Base-by-base conservation (phyloP, 2,888 invertebrate genomes). In the Cephus runcator region DNA sequence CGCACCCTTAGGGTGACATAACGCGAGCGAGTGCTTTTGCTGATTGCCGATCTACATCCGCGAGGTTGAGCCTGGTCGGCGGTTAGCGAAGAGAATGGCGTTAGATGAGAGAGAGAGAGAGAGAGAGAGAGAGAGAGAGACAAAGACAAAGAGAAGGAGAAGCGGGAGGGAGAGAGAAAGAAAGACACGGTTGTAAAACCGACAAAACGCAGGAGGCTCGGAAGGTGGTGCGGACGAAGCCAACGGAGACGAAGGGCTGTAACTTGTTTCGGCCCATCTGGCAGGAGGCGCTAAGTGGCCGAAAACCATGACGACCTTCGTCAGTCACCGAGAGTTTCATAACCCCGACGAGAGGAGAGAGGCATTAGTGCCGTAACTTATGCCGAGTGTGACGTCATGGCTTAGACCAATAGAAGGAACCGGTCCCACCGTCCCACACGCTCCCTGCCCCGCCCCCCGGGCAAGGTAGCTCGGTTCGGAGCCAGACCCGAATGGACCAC, bases 311-410 rank as follows among this genome's bases (percentile, higher is more conserved):
- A 23, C 56, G 77, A 75, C 77, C 77, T 77, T 77, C 77, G 69
- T 36, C 80, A 80, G 79, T 81, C 81, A 82, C 81, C 34, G 40
- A 81, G 85, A 85, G 87, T 90, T 89, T 90, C 87, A 87, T 90
- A 88, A 90, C 85, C 83, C 81, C 79, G 15, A 30, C 9, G 76
- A 76, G 82, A 73, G 73, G 79, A 73, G 73, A 76, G 77, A 81
- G 74, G 74, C 75, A 77, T 78, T 75, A 78, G 83, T 83, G 83
- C 82, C 81, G 83, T 88, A 87, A 88, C 84, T 90, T 89, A 87
- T 90, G 88, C 87, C 81, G 84, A 83, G 79, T 85, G 83, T 90
- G 89, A 90, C 88, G 87, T 89, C 88, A 90, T 84, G 84, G 78
- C 79, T 83, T 81, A 81, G 77, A 84, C 83, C 82, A 87, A 86